Conservation (phyloP, 2,888 invertebrate genomes). For the Drosophila neutralis region DNA sequence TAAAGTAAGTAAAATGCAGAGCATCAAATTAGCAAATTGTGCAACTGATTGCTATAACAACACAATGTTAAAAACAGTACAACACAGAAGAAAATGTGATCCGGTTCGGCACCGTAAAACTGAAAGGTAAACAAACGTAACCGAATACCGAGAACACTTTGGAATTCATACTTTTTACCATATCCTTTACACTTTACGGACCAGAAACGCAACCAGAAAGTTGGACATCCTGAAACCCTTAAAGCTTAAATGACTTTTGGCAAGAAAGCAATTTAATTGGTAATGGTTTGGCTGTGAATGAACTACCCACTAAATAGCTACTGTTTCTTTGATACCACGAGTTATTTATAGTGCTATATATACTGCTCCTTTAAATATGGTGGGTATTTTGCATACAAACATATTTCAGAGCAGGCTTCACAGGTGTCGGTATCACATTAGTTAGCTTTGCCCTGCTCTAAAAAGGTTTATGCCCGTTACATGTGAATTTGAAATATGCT, state of each 20-base stretch:
- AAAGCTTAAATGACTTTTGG: neutral
- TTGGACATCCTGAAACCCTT: neutral
- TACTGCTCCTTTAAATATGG: neutral
- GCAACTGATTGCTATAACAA: neutral
- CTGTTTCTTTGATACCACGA: neutral
- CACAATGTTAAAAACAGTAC: neutral
- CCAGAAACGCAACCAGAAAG: neutral
- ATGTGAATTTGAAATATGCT: conserved; percentile 37
- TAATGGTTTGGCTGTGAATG: neutral
- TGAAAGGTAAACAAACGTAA: neutral
- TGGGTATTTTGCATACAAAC: conserved; percentile 25
- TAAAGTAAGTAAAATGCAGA: neutral
- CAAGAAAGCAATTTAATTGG: no score
- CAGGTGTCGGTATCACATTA: conserved; percentile 18
- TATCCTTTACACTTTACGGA: neutral
- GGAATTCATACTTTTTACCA: neutral
- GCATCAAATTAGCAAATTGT: neutral
- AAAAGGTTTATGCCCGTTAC: conserved; percentile 14
- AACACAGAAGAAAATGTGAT: neutral
- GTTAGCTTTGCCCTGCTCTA: neutral
- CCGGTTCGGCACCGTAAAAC: neutral
- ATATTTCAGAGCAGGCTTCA: conserved; percentile 36
- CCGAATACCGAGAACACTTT: neutral
- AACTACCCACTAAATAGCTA: neutral
- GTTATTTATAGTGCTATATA: neutral